These are phyloP conservation scores for Eupithecia dodoneata DNA, from an alignment of 2,888 invertebrate species.

Conservation along the genomic window DNA sequence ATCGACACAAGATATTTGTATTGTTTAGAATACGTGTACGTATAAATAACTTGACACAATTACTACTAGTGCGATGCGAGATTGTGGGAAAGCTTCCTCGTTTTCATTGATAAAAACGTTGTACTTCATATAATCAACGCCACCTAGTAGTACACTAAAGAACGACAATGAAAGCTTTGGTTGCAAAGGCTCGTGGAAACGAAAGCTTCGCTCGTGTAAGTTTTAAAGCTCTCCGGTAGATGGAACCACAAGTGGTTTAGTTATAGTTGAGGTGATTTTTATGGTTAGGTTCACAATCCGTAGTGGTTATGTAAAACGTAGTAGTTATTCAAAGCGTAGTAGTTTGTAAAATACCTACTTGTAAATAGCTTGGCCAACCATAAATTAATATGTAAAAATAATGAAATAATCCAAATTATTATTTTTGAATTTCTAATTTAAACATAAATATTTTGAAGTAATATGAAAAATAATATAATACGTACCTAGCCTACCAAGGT, in stretches of 20 bases:
- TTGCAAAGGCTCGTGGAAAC: slow-evolving; percentile 13
- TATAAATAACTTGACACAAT: no score
- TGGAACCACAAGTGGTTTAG: slow-evolving; percentile 16
- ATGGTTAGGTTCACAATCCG: not conserved
- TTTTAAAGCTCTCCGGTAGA: slow-evolving; percentile 23
- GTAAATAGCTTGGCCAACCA: not conserved
- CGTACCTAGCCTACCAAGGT: no score
- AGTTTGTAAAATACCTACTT: no score
- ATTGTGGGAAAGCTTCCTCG: not conserved
- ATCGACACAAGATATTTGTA: no score
- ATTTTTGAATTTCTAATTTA: not conserved
- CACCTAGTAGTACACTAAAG: slow-evolving; percentile 25
- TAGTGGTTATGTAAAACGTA: no score
- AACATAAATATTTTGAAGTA: not conserved
- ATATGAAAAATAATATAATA: not conserved
- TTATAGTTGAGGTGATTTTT: not conserved
- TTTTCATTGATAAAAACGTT: not conserved
- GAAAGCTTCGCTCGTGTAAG: not conserved
- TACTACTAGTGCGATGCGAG: not conserved
- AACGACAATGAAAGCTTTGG: slow-evolving; percentile 17
- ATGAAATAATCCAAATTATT: not conserved
- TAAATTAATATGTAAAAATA: not conserved
- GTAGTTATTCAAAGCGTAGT: not conserved
- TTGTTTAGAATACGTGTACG: no score
- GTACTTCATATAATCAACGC: slow-evolving; percentile 7